Base-by-base conservation (phyloP, 1,140 invertebrate species). In the Drosophila fuyamai region DNA sequence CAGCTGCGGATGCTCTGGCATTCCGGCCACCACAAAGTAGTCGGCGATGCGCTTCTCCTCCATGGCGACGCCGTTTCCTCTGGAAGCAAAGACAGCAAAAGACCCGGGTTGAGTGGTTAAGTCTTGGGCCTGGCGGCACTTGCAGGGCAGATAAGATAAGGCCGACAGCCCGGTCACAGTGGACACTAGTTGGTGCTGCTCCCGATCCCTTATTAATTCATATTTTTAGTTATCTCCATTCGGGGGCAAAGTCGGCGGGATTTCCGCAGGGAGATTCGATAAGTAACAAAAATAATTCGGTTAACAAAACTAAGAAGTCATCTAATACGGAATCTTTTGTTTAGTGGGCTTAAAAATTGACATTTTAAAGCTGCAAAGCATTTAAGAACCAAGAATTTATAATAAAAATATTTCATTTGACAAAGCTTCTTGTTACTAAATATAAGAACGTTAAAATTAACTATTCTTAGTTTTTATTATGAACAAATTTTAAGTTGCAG, bases 21-120 rank as follows among this genome's bases (percentile, higher is more conserved):
- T 94, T 14, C 98, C 98, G 91, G 98, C 98, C 41, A 99, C 96
- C 63, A 99, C 98, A 95, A 99, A 99, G 93, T 99, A 99, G 93
- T 99, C 96, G 16, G 96, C 96, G 53, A 97, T 95, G 92, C 96
- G 94, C 86, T 96, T 94, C 82, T 97, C 96, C 88, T 97, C 96
- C 96, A 97, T 97, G 40, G 32, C 36, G 44, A 3, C 14, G 40
- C 29, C 32, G 56, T 47, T 58, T n/a, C 38, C 35, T 41, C 66
- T 73, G 40, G 0, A 72, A 51, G 23, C 38, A 38, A 65, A 43
- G 47, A 51, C 65, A 71, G 23, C 43, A 10, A 50, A 59, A 72
- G 57, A 38, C 9, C 38, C 29, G 67, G 27, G 38, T 53, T 63
- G 47, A 66, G 47, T 68, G 47, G 12, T 67, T 66, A 68, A 68